Evolutionary conservation across 2,888 invertebrate genomes (phyloP).

Genomic region (Mythimna ferrago): DNA sequence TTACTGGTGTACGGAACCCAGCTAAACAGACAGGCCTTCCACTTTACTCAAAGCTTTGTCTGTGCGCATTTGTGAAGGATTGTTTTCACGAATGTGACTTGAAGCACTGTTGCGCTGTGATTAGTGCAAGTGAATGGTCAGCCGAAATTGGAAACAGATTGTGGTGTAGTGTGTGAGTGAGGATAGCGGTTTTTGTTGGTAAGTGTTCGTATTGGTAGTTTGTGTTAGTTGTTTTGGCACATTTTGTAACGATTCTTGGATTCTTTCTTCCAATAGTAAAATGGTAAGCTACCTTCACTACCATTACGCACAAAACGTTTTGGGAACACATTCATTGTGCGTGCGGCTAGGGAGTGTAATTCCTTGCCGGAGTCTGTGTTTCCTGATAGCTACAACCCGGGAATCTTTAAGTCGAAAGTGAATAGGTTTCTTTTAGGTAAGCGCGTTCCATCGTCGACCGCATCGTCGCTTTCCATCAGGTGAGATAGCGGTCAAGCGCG

Average conservation of each 20-base stretch:
- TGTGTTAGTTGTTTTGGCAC: neutral
- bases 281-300: neutral
- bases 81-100: constrained; percentile 55
- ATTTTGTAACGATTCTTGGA: neutral
- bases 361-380: no score
- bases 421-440: no score
- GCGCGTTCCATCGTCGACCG: no score
- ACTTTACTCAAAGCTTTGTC: constrained; percentile 65
- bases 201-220: neutral
- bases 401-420: no score
- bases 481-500: no score
- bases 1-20: constrained; percentile 58
- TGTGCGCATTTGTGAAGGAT: constrained; percentile 55
- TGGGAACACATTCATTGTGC: no score
- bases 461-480: no score
- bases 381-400: no score
- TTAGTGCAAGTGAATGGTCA: constrained; percentile 44
- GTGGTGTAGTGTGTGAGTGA: neutral
- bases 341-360: no score
- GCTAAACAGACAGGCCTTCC: constrained; percentile 53
- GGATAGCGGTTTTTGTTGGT: neutral
- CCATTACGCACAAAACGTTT: no score
- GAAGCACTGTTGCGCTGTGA: constrained; percentile 43
- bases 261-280: neutral
- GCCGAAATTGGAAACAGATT: constrained; percentile 37